phyloP scores from a whole-genome alignment of 2,113 vertebrate genomes.

The Centropus unirufus region DNA sequence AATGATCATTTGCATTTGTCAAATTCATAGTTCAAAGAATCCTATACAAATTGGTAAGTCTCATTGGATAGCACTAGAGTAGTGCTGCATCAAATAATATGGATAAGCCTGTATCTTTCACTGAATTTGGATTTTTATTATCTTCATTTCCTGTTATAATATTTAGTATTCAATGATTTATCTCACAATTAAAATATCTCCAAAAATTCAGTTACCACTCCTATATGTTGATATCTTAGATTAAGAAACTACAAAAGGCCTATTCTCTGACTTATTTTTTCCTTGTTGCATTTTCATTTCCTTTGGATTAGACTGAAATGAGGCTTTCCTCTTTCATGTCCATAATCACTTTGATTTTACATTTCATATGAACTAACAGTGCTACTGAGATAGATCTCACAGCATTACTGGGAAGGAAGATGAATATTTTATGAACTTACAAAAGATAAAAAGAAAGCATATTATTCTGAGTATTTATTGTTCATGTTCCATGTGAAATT shows the following conservation, averaged over 20 bases:
- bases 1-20: constrained; percentile 12
- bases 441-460: constrained; percentile 47
- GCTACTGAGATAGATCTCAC: constrained; percentile 37
- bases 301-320: constrained; percentile 9
- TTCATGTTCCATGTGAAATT: constrained; percentile 31
- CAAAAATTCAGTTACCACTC: background rate
- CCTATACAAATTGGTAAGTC: background rate
- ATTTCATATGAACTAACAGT: constrained; percentile 20
- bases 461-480: constrained; percentile 39
- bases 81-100: background rate
- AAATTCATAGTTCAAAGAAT: background rate
- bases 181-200: background rate
- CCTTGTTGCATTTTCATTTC: constrained; percentile 1
- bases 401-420: background rate
- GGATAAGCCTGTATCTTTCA: background rate
- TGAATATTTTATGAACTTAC: constrained; percentile 53
- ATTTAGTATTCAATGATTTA: background rate
- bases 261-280: background rate
- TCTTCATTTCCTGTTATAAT: background rate
- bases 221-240: background rate
- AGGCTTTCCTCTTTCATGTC: constrained; percentile 41
- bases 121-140: background rate
- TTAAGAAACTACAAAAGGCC: background rate
- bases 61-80: background rate
- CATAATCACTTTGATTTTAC: constrained; percentile 51